Conservation (phyloP, 2,888 invertebrate genomes). For the Ophioninae sp. region DNA sequence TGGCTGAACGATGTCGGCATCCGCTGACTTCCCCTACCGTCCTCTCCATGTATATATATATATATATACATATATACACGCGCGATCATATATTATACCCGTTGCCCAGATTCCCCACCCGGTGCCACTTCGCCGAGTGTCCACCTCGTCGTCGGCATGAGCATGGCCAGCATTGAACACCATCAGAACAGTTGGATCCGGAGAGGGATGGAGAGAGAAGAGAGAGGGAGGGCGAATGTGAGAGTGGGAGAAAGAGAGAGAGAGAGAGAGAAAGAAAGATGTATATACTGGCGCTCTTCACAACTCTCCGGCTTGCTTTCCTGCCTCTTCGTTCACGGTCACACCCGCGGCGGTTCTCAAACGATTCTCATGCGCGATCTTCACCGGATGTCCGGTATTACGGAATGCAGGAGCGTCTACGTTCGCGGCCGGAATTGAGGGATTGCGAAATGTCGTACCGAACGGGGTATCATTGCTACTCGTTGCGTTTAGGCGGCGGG, state of each 20-base stretch:
- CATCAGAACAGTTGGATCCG: constrained; percentile 47
- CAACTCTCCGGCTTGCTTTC: constrained; percentile 77
- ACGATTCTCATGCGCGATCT: constrained; percentile 34
- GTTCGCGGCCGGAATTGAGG: too few relatives aligned
- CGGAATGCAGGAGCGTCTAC: constrained; percentile 9
- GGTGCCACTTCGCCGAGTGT: constrained; percentile 63
- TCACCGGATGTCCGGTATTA: constrained; percentile 58
- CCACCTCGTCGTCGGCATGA: constrained; percentile 62
- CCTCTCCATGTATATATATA: constrained; percentile 40
- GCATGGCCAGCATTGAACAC: constrained; percentile 53
- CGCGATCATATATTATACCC: constrained; percentile 12
- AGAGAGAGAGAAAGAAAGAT: constrained; percentile 70
- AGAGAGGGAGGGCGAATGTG: constrained; percentile 28
- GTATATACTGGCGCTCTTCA: constrained; percentile 73
- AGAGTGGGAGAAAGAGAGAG: constrained; percentile 63
- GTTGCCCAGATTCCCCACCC: constrained; percentile 56
- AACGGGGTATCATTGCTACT: not conserved
- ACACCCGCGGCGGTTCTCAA: constrained; percentile 78
- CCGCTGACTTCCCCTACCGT: constrained; percentile 68
- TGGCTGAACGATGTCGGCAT: constrained; percentile 57
- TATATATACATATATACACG: too few relatives aligned
- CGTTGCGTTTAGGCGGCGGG: too few relatives aligned
- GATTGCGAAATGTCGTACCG: not conserved
- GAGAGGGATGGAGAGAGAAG: constrained; percentile 52
- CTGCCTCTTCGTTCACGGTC: constrained; percentile 80